Percentiles rank a stretch among this genome's conserved stretches.
These are phyloP conservation scores for Erethizon dorsatum DNA, from an alignment of 2,797 vertebrate genomes.

Conservation along the genomic window DNA sequence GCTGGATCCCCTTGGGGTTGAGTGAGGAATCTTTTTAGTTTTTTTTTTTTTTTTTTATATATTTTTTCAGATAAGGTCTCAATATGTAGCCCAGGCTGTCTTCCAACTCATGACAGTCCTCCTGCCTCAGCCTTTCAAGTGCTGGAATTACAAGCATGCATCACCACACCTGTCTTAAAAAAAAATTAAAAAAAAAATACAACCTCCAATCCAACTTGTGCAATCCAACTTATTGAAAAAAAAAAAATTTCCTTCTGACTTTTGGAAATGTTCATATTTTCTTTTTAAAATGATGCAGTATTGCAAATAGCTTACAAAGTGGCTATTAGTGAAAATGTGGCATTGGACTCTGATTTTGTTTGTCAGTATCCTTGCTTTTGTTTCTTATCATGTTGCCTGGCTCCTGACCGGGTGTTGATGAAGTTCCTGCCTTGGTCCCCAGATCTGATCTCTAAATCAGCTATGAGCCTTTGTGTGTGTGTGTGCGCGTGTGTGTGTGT, in stretches of 20 bases:
- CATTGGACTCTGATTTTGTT: neutral
- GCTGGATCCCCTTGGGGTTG: neutral
- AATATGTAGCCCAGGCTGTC: neutral
- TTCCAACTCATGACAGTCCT: neutral
- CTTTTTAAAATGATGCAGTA: neutral
- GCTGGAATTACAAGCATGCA: neutral
- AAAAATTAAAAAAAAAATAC: neutral
- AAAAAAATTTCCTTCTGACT: slow-evolving; percentile 1
- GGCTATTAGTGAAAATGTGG: slow-evolving; percentile 20
- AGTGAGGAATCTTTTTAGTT: neutral
- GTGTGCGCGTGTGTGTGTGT: neutral
- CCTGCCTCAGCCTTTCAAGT: neutral
- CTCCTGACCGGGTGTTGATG: slow-evolving; percentile 8
- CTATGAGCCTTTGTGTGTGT: neutral
- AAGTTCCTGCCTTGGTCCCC: neutral
- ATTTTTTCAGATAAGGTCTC: neutral
- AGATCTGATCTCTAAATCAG: neutral
- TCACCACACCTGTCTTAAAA: neutral
- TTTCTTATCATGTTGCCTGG: neutral
- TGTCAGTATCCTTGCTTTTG: neutral
- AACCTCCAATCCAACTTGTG: neutral
- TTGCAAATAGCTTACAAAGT: slow-evolving; percentile 23
- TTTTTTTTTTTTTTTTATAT: neutral
- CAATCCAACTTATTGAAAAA: neutral
- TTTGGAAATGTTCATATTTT: slow-evolving; percentile 15